Percentiles rank a stretch among this genome's conserved stretches.
phyloP scores from a whole-genome alignment of 2,797 vertebrate genomes.

The Sarcoramphus papa region DNA sequence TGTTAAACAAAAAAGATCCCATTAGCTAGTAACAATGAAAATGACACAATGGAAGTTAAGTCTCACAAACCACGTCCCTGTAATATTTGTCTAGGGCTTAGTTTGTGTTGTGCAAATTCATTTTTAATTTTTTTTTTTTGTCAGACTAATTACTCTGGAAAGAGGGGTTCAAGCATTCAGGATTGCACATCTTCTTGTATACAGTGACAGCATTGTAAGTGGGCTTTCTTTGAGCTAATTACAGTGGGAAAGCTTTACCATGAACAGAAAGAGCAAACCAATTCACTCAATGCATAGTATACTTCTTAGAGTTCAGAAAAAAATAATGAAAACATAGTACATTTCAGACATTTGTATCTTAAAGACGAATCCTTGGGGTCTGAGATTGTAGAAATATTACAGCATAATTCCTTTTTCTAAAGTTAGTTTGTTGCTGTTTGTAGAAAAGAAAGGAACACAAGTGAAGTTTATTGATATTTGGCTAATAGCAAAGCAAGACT shows the following conservation, averaged over 20 bases:
- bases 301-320: conserved; percentile 54
- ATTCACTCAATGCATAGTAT: conserved; percentile 74
- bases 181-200: conserved; percentile 65
- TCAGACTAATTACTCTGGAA: conserved; percentile 45
- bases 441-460: conserved; percentile 73
- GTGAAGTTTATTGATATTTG: conserved; percentile 97
- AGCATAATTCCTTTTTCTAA: conserved; percentile 60
- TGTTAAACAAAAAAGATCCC: conserved; percentile 27
- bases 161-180: conserved; percentile 72
- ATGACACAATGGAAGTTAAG: conserved; percentile 53
- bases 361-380: conserved; percentile 60
- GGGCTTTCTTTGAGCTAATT: conserved; percentile 60
- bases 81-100: not conserved
- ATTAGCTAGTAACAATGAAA: conserved; percentile 38
- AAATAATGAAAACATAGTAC: conserved; percentile 44
- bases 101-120: conserved; percentile 59
- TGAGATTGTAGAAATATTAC: conserved; percentile 76
- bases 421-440: conserved; percentile 67
- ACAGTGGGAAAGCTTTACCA: conserved; percentile 65
- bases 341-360: conserved; percentile 64
- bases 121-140: not conserved
- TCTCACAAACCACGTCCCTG: conserved; percentile 45
- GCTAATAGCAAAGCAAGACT: conserved; percentile 99
- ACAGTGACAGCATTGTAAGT: conserved; percentile 63
- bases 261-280: conserved; percentile 63